Evolutionary conservation across 1,140 invertebrate genomes (phyloP).

Genomic region (Lordiphosa collinella): DNA sequence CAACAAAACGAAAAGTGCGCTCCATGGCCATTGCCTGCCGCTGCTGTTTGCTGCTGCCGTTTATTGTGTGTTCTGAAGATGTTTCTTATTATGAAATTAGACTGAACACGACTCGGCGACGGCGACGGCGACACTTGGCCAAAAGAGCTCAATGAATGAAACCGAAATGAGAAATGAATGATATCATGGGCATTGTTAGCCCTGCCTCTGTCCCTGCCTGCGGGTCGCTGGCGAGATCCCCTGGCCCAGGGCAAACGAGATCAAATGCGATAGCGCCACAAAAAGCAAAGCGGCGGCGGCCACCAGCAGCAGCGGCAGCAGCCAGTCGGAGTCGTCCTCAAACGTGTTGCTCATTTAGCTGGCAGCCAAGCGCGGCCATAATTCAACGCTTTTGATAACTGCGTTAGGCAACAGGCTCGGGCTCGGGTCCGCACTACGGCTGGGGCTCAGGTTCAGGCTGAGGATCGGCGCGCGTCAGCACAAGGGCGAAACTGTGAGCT

Average conservation of each 20-base stretch:
- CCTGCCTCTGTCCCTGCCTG: slow-evolving; percentile 33
- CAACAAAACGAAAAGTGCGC: slow-evolving; percentile 28
- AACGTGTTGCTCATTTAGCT: slow-evolving; percentile 73
- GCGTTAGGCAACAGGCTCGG: slow-evolving; percentile 47
- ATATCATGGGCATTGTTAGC: slow-evolving; percentile 72
- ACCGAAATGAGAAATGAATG: slow-evolving; percentile 72
- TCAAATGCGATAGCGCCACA: slow-evolving; percentile 78
- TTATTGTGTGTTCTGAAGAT: slow-evolving; percentile 58
- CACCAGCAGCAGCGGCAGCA: slow-evolving; percentile 3
- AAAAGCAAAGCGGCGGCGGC: slow-evolving; percentile 34
- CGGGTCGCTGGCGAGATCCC: slow-evolving; percentile 37
- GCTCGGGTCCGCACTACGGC: slow-evolving; percentile 36
- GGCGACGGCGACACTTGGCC: slow-evolving; percentile 54
- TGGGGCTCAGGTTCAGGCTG: background rate
- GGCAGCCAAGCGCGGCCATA: slow-evolving; percentile 66
- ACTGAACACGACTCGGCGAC: slow-evolving; percentile 40
- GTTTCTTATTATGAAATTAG: slow-evolving; percentile 78
- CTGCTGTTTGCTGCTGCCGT: slow-evolving; percentile 31
- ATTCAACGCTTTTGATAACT: slow-evolving; percentile 76
- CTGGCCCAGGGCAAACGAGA: slow-evolving; percentile 64
- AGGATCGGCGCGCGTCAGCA: background rate
- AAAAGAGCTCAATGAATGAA: slow-evolving; percentile 65
- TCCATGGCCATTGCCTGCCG: slow-evolving; percentile 21
- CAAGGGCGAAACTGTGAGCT: no score
- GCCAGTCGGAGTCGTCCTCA: slow-evolving; percentile 6